phyloP scores from a whole-genome alignment of 2,113 vertebrate genomes.

The Protobothrops mucrosquamatus region DNA sequence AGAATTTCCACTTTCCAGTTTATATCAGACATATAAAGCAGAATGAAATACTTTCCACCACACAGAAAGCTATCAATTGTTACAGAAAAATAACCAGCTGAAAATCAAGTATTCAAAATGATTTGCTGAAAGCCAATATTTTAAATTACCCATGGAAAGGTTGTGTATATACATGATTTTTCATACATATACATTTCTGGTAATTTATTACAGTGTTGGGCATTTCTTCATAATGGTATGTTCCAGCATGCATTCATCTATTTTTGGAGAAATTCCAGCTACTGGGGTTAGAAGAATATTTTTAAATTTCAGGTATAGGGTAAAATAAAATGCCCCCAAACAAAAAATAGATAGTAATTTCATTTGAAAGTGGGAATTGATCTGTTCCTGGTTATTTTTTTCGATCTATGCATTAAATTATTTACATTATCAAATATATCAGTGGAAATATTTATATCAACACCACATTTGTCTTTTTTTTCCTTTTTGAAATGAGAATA shows the following conservation, averaged over 20 bases:
- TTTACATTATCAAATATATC: neutral
- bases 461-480: no score
- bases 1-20: conserved; percentile 53
- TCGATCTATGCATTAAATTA: neutral
- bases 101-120: conserved; percentile 54
- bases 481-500: no score
- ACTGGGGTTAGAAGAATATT: neutral
- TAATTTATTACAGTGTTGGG: conserved; percentile 40
- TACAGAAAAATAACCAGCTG: conserved; percentile 38
- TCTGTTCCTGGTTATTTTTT: neutral
- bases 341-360: neutral
- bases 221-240: conserved; percentile 36
- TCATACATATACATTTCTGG: conserved; percentile 12
- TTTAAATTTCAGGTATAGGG: neutral
- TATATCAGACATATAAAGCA: conserved; percentile 45
- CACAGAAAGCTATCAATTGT: conserved; percentile 40
- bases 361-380: neutral
- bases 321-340: neutral
- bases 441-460: no score
- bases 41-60: conserved; percentile 51
- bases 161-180: conserved; percentile 41
- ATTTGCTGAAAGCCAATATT: conserved; percentile 50
- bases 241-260: conserved; percentile 18
- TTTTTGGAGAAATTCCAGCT: conserved; percentile 9
- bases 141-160: conserved; percentile 47